Percentiles rank a stretch among this genome's conserved stretches.
phyloP scores from a whole-genome alignment of 2,113 vertebrate species.

The Tyto alba region DNA sequence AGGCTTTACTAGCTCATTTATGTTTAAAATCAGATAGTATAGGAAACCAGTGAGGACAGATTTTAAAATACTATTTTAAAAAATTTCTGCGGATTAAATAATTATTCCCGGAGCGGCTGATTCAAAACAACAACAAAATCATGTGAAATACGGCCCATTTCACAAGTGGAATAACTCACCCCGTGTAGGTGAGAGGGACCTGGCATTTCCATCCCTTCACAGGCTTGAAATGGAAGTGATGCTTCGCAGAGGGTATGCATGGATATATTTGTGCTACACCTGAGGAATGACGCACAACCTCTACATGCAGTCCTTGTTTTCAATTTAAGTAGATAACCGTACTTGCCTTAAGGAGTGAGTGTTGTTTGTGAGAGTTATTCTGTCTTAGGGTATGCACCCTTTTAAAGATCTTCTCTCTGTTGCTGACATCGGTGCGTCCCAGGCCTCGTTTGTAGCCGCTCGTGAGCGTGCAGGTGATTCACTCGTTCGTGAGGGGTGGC shows the following conservation, averaged over 20 bases:
- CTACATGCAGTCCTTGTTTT: not conserved
- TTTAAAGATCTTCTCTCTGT: not conserved
- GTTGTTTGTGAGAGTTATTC: not conserved
- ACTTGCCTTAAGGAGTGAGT: not conserved
- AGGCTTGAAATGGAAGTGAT: not conserved
- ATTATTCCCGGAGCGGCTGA: not conserved
- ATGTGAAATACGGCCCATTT: not conserved
- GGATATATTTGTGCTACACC: not conserved
- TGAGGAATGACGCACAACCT: not conserved
- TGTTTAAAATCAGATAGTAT: not conserved
- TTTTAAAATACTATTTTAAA: not conserved
- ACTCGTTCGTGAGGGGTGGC: not conserved
- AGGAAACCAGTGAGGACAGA: not conserved
- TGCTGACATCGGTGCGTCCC: not conserved
- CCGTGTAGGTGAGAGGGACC: not conserved
- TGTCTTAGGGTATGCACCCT: not conserved
- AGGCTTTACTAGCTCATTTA: not conserved
- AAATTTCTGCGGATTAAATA: not conserved
- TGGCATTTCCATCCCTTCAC: not conserved
- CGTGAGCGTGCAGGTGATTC: not conserved
- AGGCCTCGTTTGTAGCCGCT: not conserved
- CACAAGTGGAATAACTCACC: not conserved
- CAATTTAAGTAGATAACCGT: not conserved
- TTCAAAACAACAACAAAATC: not conserved
- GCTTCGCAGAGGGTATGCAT: not conserved